A percentile compares a stretch with the other conserved stretches of the same genome.
phyloP scores from a whole-genome alignment of 2,888 invertebrate species.

The Torymus aiolomorphi region DNA sequence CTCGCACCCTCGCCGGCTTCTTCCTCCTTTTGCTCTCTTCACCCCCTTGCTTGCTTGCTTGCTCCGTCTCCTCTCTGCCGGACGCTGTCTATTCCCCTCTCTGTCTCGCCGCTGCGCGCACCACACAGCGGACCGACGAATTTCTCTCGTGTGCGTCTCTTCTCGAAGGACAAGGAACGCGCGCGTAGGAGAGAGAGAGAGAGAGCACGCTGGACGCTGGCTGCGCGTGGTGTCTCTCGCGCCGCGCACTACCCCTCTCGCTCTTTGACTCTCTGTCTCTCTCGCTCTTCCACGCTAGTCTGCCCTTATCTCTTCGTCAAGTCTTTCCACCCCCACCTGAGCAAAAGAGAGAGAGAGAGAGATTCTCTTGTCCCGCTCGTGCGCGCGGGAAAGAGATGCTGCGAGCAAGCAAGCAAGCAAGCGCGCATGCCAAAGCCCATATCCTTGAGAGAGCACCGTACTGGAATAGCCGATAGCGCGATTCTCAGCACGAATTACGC shows the following conservation, averaged over 20 bases:
- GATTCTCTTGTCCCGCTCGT: no score
- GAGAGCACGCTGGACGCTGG: constrained; percentile 57
- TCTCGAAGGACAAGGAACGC: constrained; percentile 51
- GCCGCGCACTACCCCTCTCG: constrained; percentile 48
- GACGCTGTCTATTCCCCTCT: constrained; percentile 20
- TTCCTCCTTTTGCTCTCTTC: constrained; percentile 5
- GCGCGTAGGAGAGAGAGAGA: constrained; percentile 20
- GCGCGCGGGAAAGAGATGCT: constrained; percentile 37
- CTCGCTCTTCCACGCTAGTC: constrained; percentile 39
- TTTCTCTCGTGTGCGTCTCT: constrained; percentile 27
- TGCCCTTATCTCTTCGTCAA: constrained; percentile 50
- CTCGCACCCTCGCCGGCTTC: constrained; percentile 32
- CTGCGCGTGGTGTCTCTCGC: not conserved
- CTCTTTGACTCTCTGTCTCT: constrained; percentile 52
- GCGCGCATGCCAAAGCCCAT: constrained; percentile 63
- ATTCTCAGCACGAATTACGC: constrained; percentile 42
- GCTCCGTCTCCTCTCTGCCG: not conserved
- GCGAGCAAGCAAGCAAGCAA: not conserved
- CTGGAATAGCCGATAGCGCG: constrained; percentile 53
- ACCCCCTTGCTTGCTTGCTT: not conserved
- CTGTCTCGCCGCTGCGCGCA: not conserved
- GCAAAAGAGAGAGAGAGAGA: constrained; percentile 49
- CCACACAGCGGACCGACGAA: constrained; percentile 41
- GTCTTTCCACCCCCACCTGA: constrained; percentile 49
- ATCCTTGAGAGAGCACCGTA: constrained; percentile 64